Evolutionary conservation across 2,888 invertebrate genomes (phyloP).

Genomic region (Campoplex capitator): DNA sequence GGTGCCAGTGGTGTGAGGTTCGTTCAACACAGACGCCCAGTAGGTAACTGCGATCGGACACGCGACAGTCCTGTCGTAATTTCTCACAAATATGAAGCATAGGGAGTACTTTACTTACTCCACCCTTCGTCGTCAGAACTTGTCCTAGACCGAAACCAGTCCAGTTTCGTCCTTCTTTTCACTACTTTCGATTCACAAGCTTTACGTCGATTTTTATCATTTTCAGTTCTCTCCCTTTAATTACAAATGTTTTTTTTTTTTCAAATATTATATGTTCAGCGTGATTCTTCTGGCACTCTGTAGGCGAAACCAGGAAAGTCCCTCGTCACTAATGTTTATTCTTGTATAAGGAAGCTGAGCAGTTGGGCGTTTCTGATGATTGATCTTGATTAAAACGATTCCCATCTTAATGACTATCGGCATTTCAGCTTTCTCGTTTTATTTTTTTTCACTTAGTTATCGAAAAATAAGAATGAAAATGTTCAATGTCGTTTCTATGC

Average conservation of each 20-base stretch:
- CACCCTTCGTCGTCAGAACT: conserved; percentile 40
- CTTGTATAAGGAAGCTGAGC: conserved; percentile 5
- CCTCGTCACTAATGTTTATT: conserved; percentile 57
- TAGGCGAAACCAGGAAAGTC: conserved; percentile 25
- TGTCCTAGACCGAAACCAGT: conserved; percentile 38
- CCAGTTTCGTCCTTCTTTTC: conserved; percentile 24
- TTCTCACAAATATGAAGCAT: conserved; percentile 76
- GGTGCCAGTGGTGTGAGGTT: conserved; percentile 63
- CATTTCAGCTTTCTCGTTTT: not conserved
- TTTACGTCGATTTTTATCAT: conserved; percentile 9
- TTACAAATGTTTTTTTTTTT: not conserved
- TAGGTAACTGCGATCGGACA: conserved; percentile 78
- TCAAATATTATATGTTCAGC: not conserved
- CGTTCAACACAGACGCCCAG: conserved; percentile 45
- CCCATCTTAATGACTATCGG: conserved; percentile 47
- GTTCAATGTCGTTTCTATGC: not conserved
- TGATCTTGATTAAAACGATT: conserved; percentile 70
- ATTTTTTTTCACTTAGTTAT: not conserved
- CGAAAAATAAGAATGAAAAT: not conserved
- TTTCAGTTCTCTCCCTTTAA: not conserved
- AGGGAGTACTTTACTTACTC: conserved; percentile 30
- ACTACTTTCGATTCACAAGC: not conserved
- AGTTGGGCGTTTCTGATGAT: conserved; percentile 50
- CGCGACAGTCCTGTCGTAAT: conserved; percentile 77
- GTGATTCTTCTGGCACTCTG: not conserved